A percentile compares a stretch with the other conserved stretches of the same genome.
Evolutionary conservation across 2,113 vertebrate genomes (phyloP).

Genomic region (Heptranchias perlo): DNA sequence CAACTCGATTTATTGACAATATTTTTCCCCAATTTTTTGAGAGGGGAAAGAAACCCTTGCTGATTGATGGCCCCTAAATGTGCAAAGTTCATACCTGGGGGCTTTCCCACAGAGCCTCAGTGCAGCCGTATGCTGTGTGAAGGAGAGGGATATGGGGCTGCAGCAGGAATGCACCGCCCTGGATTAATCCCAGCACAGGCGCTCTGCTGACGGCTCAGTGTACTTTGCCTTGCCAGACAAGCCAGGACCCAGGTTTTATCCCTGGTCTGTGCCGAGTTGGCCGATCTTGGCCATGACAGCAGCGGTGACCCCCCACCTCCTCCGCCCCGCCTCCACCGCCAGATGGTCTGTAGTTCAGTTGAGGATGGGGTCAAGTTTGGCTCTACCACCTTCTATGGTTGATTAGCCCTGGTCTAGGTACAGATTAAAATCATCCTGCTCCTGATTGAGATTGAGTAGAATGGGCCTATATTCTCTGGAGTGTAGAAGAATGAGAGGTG

Average conservation of each 20-base stretch:
- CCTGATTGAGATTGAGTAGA: too few species aligned
- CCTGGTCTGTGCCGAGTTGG: too few species aligned
- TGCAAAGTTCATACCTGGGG: not conserved
- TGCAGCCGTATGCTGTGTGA: not conserved
- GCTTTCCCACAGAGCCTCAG: not conserved
- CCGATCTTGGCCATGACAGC: not conserved
- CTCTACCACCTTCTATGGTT: not conserved
- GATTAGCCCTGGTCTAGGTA: not conserved
- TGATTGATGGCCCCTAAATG: not conserved
- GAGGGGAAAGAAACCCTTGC: too few species aligned
- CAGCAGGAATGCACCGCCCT: not conserved
- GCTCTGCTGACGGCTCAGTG: not conserved
- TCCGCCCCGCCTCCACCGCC: not conserved
- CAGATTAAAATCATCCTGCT: not conserved
- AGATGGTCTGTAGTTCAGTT: not conserved
- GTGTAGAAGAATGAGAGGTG: too few species aligned
- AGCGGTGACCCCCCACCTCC: not conserved
- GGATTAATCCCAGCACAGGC: not conserved
- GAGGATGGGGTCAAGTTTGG: not conserved
- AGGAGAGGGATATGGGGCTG: not conserved
- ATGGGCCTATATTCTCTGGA: too few species aligned
- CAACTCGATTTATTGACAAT: not conserved
- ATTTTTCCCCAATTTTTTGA: too few species aligned
- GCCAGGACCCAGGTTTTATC: not conserved
- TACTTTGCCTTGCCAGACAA: not conserved